phyloP scores from a whole-genome alignment of 1,140 invertebrate genomes.

The Spodoptera frugiperda region DNA sequence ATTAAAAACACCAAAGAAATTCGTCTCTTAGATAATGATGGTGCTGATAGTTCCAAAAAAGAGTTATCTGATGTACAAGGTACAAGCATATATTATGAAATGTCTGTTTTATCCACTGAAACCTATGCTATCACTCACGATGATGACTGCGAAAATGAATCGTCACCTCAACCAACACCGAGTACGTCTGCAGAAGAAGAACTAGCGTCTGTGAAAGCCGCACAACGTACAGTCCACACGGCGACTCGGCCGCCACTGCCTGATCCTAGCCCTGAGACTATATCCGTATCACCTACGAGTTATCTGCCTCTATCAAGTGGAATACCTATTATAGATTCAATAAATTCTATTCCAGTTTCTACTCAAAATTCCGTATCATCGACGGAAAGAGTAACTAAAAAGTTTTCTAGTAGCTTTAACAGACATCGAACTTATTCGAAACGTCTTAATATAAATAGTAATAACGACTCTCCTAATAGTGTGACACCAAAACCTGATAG shows the following conservation, averaged over 20 bases:
- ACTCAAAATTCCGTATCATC: slow-evolving; percentile 68
- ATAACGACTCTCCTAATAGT: slow-evolving; percentile 76
- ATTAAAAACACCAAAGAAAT: slow-evolving; percentile 84
- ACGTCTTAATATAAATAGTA: slow-evolving; percentile 69
- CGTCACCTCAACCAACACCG: slow-evolving; percentile 60
- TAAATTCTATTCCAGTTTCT: slow-evolving; percentile 63
- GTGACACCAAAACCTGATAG: slow-evolving; percentile 66
- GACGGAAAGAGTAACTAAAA: slow-evolving; percentile 63
- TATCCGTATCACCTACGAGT: slow-evolving; percentile 58
- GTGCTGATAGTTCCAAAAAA: slow-evolving; percentile 71
- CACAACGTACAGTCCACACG: slow-evolving; percentile 43
- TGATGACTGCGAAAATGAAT: slow-evolving; percentile 80
- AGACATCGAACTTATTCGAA: slow-evolving; percentile 78
- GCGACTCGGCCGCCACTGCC: slow-evolving; percentile 39
- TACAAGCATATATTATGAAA: slow-evolving; percentile 84
- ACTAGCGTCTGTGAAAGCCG: slow-evolving; percentile 62
- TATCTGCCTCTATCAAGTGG: slow-evolving; percentile 57
- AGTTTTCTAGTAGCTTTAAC: slow-evolving; percentile 62
- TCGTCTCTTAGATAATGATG: slow-evolving; percentile 75
- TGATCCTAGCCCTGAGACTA: slow-evolving; percentile 52
- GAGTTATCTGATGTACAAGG: slow-evolving; percentile 80
- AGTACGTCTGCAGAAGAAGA: slow-evolving; percentile 71
- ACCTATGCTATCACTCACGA: slow-evolving; percentile 79
- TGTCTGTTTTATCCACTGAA: slow-evolving; percentile 82
- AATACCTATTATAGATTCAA: slow-evolving; percentile 56